Percentiles rank a stretch among this genome's conserved stretches.
Conservation (phyloP, 2,888 invertebrate genomes). For the Platerodrilus igneus region DNA sequence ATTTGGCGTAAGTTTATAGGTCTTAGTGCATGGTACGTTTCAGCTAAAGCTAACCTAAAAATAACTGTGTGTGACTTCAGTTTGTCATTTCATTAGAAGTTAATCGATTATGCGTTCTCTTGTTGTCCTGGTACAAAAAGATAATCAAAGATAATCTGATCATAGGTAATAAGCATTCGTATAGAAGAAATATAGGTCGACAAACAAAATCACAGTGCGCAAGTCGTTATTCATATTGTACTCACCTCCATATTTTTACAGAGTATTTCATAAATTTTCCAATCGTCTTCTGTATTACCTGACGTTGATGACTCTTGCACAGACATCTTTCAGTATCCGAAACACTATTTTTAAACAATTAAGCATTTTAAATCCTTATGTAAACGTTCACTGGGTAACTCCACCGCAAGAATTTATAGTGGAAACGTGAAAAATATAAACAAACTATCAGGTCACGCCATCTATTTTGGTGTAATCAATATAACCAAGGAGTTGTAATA, state of each 20-base stretch:
- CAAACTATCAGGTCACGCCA: slow-evolving; percentile 30
- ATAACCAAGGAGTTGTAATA: slow-evolving; percentile 39
- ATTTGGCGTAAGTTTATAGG: neutral
- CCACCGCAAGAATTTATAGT: neutral
- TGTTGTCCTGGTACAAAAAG: slow-evolving; percentile 15
- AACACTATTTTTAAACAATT: slow-evolving; percentile 1
- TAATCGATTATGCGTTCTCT: slow-evolving; percentile 10
- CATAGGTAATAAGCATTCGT: slow-evolving; percentile 5
- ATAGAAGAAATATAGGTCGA: slow-evolving; percentile 11
- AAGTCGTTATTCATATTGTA: no score
- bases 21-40: neutral
- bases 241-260: slow-evolving; percentile 58
- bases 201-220: slow-evolving; percentile 16
- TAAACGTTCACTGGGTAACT: neutral
- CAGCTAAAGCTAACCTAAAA: neutral
- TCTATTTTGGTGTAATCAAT: slow-evolving; percentile 41
- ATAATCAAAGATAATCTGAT: neutral
- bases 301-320: slow-evolving; percentile 35
- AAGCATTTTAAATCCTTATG: neutral
- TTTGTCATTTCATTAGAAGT: neutral
- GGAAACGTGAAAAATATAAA: slow-evolving; percentile 12
- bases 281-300: slow-evolving; percentile 62
- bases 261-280: slow-evolving; percentile 68
- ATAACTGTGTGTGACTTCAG: neutral
- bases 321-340: slow-evolving; percentile 15